Evolutionary conservation across 2,113 vertebrate species (phyloP), one percentile per base, ranked within the genome.

Genomic region (Leptocoma aspasia): DNA sequence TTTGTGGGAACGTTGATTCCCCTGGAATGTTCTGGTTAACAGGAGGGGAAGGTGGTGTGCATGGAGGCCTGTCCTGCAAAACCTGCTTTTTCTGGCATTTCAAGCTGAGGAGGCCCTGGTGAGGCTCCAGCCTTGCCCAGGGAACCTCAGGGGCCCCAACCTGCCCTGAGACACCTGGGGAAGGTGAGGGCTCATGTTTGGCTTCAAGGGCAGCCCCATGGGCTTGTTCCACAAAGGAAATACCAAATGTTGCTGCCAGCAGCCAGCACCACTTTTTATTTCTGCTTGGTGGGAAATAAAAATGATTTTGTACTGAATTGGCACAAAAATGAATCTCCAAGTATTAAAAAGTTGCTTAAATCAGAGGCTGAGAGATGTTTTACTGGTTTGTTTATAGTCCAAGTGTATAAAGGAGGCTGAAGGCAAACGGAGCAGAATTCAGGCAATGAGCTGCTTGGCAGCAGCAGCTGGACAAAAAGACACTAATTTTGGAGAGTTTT

Each of bases 41-140:
- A 30, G 66, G 8, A 11, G 0, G 0, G 61, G 26, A 39, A 71
- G 1, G 47, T 12, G 47, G 1, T 2, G 1, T 10, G 20, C 21
- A 8, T 9, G 23, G 0, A 4, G 3, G 3, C 9, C 57, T 2
- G 1, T 17, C 20, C 39, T 41, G 50, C 22, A 41, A 5, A 68
- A 14, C 8, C 26, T 33, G 39, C 6, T 3, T 59, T 64, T 50
- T 11, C 30, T 63, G 59, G 15, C 7, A 0, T 49, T 22, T 50
- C 33, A 5, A 7, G n/a, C 41, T 22, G 45, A 9, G 14, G 56
- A 41, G 60, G 16, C 0, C 2, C 65, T 24, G 0, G 0, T 5
- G 68, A 26, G 54, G 14, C 30, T 33, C 59, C 88, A 56, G 33
- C 11, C 0, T 2, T 6, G 41, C 39, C 59, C 6, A 18, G 60